These are phyloP conservation scores for Aphyosemion australe DNA, from an alignment of 2,113 vertebrate species.

Conservation along the genomic window DNA sequence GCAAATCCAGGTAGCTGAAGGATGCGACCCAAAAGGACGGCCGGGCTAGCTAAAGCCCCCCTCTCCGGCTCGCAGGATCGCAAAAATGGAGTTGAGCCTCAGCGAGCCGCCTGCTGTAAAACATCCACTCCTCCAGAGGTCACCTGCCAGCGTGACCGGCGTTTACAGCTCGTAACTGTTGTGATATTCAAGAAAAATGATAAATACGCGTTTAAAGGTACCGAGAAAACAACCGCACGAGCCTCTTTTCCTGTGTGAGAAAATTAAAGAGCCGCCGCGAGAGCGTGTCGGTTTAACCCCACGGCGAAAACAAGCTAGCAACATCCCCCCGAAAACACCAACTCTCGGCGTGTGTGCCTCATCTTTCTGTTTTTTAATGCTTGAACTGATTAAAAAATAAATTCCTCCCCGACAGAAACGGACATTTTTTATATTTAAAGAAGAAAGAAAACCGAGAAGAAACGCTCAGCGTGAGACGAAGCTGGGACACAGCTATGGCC, in stretches of 20 bases:
- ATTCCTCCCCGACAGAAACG: neutral
- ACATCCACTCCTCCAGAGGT: constrained; percentile 68
- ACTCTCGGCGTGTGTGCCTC: too few relatives aligned
- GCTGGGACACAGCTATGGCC: constrained; percentile 74
- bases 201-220: constrained; percentile 16
- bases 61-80: neutral
- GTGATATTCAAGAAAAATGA: too few relatives aligned
- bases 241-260: constrained; percentile 43
- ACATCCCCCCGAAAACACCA: neutral
- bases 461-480: constrained; percentile 70
- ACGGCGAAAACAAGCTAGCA: neutral
- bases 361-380: neutral
- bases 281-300: constrained; percentile 41
- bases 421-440: neutral
- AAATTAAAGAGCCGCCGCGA: constrained; percentile 72
- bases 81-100: constrained; percentile 49
- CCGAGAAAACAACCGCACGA: constrained; percentile 49
- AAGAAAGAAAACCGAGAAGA: constrained; percentile 22
- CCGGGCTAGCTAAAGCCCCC: constrained; percentile 34
- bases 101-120: constrained; percentile 48
- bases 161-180: too few relatives aligned
- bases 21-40: constrained; percentile 31
- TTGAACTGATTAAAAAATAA: neutral
- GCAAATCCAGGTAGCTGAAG: constrained; percentile 3
- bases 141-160: constrained; percentile 23